Evolutionary conservation across 2,797 vertebrate genomes (phyloP), one percentile per base, ranked within the genome.

Genomic region (Vireo griseus): DNA sequence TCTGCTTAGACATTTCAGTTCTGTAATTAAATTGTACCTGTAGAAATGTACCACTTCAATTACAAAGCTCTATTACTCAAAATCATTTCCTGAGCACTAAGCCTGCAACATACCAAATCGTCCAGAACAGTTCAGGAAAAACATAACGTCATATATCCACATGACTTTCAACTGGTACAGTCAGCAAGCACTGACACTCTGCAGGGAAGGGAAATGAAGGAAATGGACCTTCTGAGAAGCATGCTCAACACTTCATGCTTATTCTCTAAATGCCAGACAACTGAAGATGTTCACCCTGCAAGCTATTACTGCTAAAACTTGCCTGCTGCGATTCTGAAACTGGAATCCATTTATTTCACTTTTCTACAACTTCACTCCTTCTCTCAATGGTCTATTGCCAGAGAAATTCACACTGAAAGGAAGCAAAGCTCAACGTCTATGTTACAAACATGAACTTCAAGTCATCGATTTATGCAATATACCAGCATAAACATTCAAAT

Each of bases 151-250:
- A 94, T 45, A 42, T 25, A 55, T 13, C 65, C 95, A 96, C 78
- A 94, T 86, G 89, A 96, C 89, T 97, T 92, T 88, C 72, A 86
- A 94, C 78, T 24, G 81, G 88, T 81, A 88, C 20, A 76, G 59
- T 50, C 42, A 55, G 81, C 67, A 71, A 83, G 63, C 75, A 48
- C 68, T 51, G 72, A 58, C 61, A 58, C 40, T n/a, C 71, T 31
- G 58, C 85, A 69, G 78, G 72, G 90, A 93, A 86, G 47, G 5
- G 4, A 82, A 84, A 86, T 22, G 35, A 25, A 65, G 57, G 88
- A 81, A 88, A 66, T 1, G 20, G 61, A 77, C 62, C 69, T 88
- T 78, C 84, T 42, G 57, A 85, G 79, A 86, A 88, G 48, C 37
- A 67, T 2, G 1, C 21, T 54, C 63, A 54, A 52, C n/a, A n/a